These are phyloP conservation scores for Cnemophilus loriae DNA, from an alignment of 2,113 vertebrate species.

Conservation along the genomic window DNA sequence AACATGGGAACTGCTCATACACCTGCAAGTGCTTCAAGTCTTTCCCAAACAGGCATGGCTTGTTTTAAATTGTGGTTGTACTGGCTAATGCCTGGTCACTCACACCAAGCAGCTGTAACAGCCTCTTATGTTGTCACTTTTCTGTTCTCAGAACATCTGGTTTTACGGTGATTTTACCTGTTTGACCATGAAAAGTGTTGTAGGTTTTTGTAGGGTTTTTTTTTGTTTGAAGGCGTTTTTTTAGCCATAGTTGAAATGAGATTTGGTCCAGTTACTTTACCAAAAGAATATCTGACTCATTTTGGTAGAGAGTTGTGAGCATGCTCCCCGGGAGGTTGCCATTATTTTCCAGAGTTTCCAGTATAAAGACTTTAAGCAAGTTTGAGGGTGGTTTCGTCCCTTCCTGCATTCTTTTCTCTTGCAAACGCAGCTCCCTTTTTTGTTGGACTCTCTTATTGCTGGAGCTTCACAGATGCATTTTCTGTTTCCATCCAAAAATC, in stretches of 20 bases:
- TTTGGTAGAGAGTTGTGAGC: neutral
- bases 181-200: neutral
- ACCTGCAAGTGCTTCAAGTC: neutral
- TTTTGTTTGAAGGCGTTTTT: fast-evolving
- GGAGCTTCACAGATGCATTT: neutral
- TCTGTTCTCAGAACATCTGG: neutral
- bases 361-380: neutral
- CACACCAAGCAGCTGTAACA: neutral
- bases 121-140: neutral
- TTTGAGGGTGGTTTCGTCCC: neutral
- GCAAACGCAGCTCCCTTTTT: neutral
- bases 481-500: neutral
- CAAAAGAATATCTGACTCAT: neutral
- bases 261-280: neutral
- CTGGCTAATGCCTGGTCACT: neutral
- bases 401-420: neutral
- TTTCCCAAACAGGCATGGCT: neutral
- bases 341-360: neutral
- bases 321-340: neutral
- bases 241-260: neutral
- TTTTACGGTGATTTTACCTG: neutral
- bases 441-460: neutral
- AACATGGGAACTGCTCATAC: neutral
- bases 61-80: neutral
- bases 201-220: neutral